phyloP scores from a whole-genome alignment of 2,888 invertebrate genomes.

The Lacanobia oleracea region DNA sequence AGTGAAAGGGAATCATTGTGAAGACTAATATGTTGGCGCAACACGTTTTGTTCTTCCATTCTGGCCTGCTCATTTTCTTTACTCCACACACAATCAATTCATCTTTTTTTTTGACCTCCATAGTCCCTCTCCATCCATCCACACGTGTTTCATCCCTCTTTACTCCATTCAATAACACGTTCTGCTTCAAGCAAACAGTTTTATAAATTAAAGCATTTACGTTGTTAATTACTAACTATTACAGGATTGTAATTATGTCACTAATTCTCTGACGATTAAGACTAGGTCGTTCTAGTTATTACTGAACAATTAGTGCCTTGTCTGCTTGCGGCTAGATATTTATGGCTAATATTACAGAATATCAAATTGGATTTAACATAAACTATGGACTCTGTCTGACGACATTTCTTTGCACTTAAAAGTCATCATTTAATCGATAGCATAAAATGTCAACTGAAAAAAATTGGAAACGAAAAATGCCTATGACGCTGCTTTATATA shows the following conservation, averaged over 20 bases:
- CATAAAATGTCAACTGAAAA: background rate
- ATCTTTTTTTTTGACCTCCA: no score
- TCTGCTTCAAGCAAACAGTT: conserved; percentile 19
- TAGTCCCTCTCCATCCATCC: no score
- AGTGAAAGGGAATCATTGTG: background rate
- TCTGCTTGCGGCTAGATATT: conserved; percentile 27
- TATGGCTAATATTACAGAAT: background rate
- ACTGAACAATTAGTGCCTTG: conserved; percentile 43
- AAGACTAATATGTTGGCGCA: no score
- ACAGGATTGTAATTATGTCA: conserved; percentile 38
- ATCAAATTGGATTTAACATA: background rate
- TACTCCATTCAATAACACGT: conserved; percentile 1
- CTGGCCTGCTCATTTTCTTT: no score
- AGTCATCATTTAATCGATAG: background rate
- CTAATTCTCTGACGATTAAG: conserved; percentile 33
- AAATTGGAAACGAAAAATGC: no score
- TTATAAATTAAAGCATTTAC: conserved; percentile 39
- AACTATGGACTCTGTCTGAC: background rate
- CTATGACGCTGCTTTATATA: no score
- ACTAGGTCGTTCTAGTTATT: conserved; percentile 25
- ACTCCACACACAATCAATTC: no score
- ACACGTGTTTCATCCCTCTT: no score
- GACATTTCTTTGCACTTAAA: background rate
- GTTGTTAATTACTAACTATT: conserved; percentile 49
- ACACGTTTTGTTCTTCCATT: no score